A percentile compares a stretch with the other conserved stretches of the same genome.
Evolutionary conservation across 2,797 vertebrate species (phyloP).

Genomic region (Malacoraja senta): DNA sequence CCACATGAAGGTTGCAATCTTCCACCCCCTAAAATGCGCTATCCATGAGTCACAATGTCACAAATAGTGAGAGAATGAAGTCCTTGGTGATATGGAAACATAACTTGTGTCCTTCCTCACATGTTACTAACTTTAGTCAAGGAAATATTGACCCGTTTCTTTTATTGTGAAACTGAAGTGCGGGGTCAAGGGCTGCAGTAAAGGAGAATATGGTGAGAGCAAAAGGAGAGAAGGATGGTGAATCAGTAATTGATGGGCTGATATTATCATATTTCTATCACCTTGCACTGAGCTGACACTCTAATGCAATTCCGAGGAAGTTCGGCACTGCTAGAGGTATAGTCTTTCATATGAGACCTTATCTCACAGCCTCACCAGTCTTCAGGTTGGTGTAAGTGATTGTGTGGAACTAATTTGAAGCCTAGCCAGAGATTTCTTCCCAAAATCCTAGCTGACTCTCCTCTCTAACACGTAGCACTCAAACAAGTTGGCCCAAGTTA

Average conservation of each 20-base stretch:
- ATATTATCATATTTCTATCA: not conserved
- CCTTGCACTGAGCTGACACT: not conserved
- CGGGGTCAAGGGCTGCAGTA: not conserved
- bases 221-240: not conserved
- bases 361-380: not conserved
- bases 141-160: not conserved
- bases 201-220: not conserved
- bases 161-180: slow-evolving; percentile 23
- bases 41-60: not conserved
- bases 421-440: not conserved
- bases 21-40: no score
- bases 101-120: not conserved
- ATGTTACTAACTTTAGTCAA: slow-evolving; percentile 18
- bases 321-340: not conserved
- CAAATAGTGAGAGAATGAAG: not conserved
- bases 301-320: not conserved
- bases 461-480: not conserved
- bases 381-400: not conserved
- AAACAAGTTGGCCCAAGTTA: not conserved
- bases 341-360: not conserved
- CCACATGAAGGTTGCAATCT: no score
- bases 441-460: not conserved
- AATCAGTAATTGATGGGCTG: not conserved
- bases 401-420: not conserved
- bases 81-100: not conserved